Base-by-base conservation (phyloP, 2,888 invertebrate species). In the Apodemia mormo region DNA sequence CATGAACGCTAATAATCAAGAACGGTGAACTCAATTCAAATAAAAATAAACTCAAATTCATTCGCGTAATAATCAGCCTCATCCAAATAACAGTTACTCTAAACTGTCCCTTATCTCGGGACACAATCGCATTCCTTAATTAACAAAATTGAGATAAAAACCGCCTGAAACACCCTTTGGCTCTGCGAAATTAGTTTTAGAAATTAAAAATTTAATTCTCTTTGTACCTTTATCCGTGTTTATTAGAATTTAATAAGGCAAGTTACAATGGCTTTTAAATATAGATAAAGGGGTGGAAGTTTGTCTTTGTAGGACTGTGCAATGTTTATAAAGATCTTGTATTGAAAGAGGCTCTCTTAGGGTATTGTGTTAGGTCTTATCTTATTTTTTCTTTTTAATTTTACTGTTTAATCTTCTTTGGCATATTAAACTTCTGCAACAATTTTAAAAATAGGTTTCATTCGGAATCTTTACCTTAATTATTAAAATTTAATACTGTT, bases 111-210 rank as follows among this genome's bases (percentile, higher is more conserved):
- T 76, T 78, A 76, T 74, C 66, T 72, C 69, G 61, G 71, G 73
- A 74, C 73, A 74, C 75, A 76, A 74, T 75, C 73, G 72, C 68
- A 67, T 72, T 73, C 75, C 74, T 73, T 74, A 72, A 75, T 75
- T 75, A 75, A 75, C 68, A 69, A 66, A 71, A 75, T 73, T 76
- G 77, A 75, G 76, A 78, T 77, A 78, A 77, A 77, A 78, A 75
- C 70, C 69, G 69, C 65, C 73, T 74, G 66, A 73, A 74, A 76
- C 74, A 68, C 72, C 76, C 71, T 72, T 72, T 73, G 71, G 71
- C 69, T 65, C 71, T 69, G 69, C 69, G 71, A 72, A 75, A 75
- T 72, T 73, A 73, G 69, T 73, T 73, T 74, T 70, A 68, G 68
- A 68, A 71, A 72, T 70, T 70, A 69, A 70, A 70, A 70, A 67